Conservation (phyloP, 2,113 vertebrate genomes). For the Maccullochella peelii region DNA sequence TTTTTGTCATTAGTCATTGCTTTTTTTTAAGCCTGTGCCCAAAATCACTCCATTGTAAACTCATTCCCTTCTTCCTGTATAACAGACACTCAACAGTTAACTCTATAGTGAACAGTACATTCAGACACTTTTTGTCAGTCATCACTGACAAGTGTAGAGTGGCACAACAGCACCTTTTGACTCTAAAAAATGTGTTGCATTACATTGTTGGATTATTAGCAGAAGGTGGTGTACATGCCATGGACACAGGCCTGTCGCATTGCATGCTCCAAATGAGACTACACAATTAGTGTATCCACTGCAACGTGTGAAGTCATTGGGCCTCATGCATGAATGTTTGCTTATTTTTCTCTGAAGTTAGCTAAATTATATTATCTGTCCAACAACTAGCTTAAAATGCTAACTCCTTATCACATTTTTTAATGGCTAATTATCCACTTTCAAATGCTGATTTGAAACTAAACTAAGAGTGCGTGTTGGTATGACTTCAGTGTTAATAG, state of each 20-base stretch:
- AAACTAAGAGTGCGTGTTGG: not conserved
- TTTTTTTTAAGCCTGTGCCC: too few species aligned
- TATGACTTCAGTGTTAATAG: not conserved
- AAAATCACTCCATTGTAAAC: too few species aligned
- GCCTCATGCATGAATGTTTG: too few species aligned
- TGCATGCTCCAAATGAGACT: too few species aligned
- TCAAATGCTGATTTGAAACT: not conserved
- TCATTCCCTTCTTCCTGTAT: too few species aligned
- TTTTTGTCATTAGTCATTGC: not conserved
- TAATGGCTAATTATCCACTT: not conserved
- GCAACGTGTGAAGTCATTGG: too few species aligned
- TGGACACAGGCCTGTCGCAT: not conserved
- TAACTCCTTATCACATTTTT: not conserved
- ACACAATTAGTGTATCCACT: too few species aligned
- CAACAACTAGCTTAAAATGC: not conserved
- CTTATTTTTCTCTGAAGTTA: too few species aligned
- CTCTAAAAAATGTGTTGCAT: conserved; percentile 1
- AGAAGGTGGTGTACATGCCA: not conserved
- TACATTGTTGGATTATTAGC: not conserved
- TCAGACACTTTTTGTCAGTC: not conserved
- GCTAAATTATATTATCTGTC: not conserved
- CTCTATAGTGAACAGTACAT: too few species aligned
- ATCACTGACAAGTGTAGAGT: not conserved
- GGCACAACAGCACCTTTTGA: not conserved
- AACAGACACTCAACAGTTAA: too few species aligned